Conservation (phyloP, 2,113 vertebrate species). For the Rhagologus leucostigma region DNA sequence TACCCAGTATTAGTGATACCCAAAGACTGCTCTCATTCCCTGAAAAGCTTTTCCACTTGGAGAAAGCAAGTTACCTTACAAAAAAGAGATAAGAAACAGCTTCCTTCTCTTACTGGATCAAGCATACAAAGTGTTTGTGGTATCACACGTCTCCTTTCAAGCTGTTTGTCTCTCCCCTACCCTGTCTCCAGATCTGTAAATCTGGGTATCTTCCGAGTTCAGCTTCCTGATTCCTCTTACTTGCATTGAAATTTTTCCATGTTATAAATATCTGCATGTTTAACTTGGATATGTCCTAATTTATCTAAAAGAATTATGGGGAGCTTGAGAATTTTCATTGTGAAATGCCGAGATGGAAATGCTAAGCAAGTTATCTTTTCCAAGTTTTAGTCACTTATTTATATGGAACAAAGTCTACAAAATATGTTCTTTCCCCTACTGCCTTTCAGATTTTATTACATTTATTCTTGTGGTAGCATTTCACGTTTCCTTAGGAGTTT, state of each 20-base stretch:
- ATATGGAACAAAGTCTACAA: not conserved
- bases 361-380: not conserved
- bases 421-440: not conserved
- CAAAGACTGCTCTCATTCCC: not conserved
- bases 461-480: not conserved
- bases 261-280: not conserved
- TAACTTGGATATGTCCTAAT: not conserved
- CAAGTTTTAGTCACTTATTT: not conserved
- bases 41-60: not conserved
- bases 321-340: not conserved
- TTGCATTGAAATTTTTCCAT: not conserved
- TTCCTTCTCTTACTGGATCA: not conserved
- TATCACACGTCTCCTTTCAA: not conserved
- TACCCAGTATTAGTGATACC: not conserved
- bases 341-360: not conserved
- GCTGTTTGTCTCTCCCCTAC: not conserved
- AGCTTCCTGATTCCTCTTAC: not conserved
- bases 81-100: not conserved
- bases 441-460: not conserved
- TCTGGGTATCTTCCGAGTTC: not conserved
- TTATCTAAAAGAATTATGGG: not conserved
- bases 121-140: not conserved
- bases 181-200: not conserved
- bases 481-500: not conserved
- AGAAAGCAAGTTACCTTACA: not conserved